These are phyloP conservation scores for Mastigias papua DNA, from an alignment of 30 jellyfish, hydroid and myxozoan genomes.

Conservation along the genomic window DNA sequence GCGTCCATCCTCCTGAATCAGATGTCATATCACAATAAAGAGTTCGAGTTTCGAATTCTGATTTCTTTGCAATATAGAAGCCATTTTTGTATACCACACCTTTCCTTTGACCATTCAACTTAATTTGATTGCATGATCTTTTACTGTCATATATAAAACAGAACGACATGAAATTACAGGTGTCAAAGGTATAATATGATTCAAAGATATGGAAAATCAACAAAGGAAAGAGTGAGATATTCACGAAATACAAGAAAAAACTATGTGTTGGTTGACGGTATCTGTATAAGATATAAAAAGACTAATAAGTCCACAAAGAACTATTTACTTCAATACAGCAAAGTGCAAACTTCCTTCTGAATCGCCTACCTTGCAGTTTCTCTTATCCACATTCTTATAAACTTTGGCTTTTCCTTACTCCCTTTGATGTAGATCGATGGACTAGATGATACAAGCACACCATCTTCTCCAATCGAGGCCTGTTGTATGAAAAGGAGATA, in stretches of 20 bases:
- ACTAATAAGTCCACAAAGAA: neutral
- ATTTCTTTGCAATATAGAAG: slow-evolving; percentile 48
- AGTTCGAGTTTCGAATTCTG: slow-evolving; percentile 32
- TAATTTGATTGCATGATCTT: slow-evolving; percentile 89
- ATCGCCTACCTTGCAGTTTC: slow-evolving; percentile 64
- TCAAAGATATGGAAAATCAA: slow-evolving; percentile 61
- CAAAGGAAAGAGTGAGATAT: no score
- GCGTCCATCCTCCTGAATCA: slow-evolving; percentile 87
- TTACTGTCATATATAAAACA: no score
- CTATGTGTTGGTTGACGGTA: no score
- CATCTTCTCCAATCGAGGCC: slow-evolving; percentile 2
- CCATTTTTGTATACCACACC: slow-evolving; percentile 86
- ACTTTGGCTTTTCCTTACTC: slow-evolving; percentile 46
- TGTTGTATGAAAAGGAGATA: no score
- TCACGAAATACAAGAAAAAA: no score
- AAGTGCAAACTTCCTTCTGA: neutral
- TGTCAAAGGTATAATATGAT: slow-evolving; percentile 69
- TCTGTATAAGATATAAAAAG: neutral
- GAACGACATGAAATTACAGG: no score
- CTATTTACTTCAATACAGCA: neutral
- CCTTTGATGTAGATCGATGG: slow-evolving; percentile 46
- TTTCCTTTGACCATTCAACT: slow-evolving; percentile 73
- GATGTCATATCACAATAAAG: slow-evolving; percentile 96
- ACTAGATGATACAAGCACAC: slow-evolving; percentile 49
- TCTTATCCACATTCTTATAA: slow-evolving; percentile 77